phyloP scores from a whole-genome alignment of 2,797 vertebrate species.

The Triplophysa yarkandensis region DNA sequence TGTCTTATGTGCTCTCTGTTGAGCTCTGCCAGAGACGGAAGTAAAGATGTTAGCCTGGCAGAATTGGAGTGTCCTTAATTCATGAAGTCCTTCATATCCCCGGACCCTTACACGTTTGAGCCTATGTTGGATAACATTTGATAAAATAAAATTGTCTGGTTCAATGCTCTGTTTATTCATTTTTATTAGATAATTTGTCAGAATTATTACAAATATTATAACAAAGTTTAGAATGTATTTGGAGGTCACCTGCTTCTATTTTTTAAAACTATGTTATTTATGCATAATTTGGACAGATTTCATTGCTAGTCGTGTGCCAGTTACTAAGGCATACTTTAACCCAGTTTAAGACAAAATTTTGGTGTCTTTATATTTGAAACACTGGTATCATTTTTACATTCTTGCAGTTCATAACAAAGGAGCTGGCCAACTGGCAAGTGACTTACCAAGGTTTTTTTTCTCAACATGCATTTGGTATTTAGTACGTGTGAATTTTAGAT shows the following conservation, averaged over 20 bases:
- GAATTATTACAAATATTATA: too few species aligned
- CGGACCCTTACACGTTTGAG: neutral
- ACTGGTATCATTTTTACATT: neutral
- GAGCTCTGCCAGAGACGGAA: neutral
- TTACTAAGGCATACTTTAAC: neutral
- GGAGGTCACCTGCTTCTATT: neutral
- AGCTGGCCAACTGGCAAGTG: neutral
- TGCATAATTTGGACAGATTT: too few species aligned
- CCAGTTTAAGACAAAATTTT: neutral
- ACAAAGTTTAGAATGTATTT: neutral
- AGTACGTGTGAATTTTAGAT: neutral
- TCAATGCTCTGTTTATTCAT: neutral
- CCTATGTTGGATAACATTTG: too few species aligned
- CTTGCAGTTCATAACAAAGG: neutral
- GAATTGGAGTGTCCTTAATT: neutral
- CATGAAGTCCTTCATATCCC: neutral
- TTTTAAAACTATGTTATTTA: slow-evolving; percentile 36
- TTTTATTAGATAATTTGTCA: too few species aligned
- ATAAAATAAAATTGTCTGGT: neutral
- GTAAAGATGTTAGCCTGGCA: neutral
- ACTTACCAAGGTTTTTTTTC: neutral
- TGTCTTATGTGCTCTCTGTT: neutral
- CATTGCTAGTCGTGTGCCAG: neutral
- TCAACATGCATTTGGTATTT: neutral
- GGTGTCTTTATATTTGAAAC: neutral